Evolutionary conservation across 1,140 invertebrate genomes (phyloP), one percentile per base, ranked within the genome.

Genomic region (Polypedilum vanderplanki): DNA sequence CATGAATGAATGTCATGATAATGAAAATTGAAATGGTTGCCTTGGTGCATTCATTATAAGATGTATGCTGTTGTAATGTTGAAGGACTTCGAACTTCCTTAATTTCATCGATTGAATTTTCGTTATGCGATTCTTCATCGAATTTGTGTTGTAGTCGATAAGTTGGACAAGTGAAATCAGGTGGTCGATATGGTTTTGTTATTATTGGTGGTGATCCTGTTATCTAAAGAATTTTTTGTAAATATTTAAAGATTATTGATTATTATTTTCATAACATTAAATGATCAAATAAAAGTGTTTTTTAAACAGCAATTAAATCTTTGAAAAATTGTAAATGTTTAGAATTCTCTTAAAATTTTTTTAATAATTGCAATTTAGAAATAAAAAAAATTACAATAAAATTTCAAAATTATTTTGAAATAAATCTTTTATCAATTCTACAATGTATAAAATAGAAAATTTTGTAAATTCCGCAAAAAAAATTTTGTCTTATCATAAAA

Each of bases 171-270:
- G 0, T 4, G 20, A 17, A 22, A 8, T 70, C 65, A 1, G 65
- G 65, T 20, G 65, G 65, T 20, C 65, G 65, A 12, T 70, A 70
- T 20, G 65, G 17, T 18, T 70, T 70, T 70, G 65, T 70, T 70
- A 70, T 70, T 9, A 20, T 10, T n/a, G 65, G n/a, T 70, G 65
- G 65, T 10, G 8, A 18, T 20, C 65, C 65, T 20, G 17, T 10
- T 20, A 70, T 70, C 65, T 70, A 10, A n/a, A n/a, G n/a, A n/a
- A n/a, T 67, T 67, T 18, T 7, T 4, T 4, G n/a, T 8, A n/a
- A 65, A 65, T 8, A 65, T 65, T 65, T 5, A 65, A 10, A 65
- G 15, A 4, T 65, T 65, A 65, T 12, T 12, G n/a, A 7, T n/a
- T 65, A 65, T 65, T 65, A 15, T 8, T n/a, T n/a, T n/a, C n/a